These are phyloP conservation scores for Ctenochaetus hawaiiensis DNA, from an alignment of 2,797 vertebrate genomes.

Conservation along the genomic window DNA sequence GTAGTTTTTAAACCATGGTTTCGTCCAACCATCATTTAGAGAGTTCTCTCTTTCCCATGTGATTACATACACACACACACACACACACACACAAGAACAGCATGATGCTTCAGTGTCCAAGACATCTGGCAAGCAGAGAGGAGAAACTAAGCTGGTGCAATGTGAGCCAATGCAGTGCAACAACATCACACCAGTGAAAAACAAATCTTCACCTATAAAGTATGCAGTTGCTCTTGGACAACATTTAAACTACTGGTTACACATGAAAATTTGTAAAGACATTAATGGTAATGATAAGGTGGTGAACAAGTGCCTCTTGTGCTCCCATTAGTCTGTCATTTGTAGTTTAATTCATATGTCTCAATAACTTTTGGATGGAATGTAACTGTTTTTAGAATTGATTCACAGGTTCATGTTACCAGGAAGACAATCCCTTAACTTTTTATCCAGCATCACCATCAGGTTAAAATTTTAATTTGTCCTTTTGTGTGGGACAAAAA, in stretches of 20 bases:
- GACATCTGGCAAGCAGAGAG: constrained; percentile 14
- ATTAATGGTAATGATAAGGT: too few relatives aligned
- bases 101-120: constrained; percentile 14
- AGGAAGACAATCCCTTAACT: too few relatives aligned
- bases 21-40: background rate
- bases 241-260: background rate
- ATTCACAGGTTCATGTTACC: background rate
- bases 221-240: background rate
- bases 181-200: constrained; percentile 3
- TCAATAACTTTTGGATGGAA: too few relatives aligned
- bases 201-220: background rate
- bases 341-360: too few relatives aligned
- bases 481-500: too few relatives aligned
- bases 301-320: too few relatives aligned
- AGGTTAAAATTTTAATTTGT: background rate
- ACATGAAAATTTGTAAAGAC: background rate
- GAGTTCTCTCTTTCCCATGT: background rate
- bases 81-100: constrained; percentile 8
- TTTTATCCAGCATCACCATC: background rate
- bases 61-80: background rate
- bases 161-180: constrained; percentile 15
- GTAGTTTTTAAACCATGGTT: background rate
- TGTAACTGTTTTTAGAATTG: too few relatives aligned
- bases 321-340: too few relatives aligned
- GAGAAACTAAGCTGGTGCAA: constrained; percentile 37